Conservation (phyloP, 2,888 invertebrate species). For the Leucophora obtusa region DNA sequence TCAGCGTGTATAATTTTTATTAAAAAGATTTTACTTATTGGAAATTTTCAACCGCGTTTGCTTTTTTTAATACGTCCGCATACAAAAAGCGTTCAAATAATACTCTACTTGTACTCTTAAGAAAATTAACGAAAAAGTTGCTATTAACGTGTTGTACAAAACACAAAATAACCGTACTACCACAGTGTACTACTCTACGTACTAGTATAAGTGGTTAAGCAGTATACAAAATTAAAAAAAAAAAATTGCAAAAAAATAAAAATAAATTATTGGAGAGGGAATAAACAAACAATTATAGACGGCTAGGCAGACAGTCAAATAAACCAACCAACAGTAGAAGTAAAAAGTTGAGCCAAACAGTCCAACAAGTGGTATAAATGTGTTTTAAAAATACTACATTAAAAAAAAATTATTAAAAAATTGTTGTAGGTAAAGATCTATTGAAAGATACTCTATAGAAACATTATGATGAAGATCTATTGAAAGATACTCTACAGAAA, state of each 20-base stretch:
- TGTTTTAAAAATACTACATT: slow-evolving; percentile 35
- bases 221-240: slow-evolving; percentile 15
- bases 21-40: slow-evolving; percentile 18
- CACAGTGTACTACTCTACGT: neutral
- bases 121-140: slow-evolving; percentile 39
- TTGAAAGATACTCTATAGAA: neutral
- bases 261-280: slow-evolving; percentile 1
- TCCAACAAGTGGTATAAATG: slow-evolving; percentile 48
- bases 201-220: neutral
- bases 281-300: slow-evolving; percentile 31
- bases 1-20: neutral
- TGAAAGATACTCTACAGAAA: neutral
- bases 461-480: neutral
- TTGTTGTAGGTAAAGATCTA: neutral
- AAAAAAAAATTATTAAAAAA: slow-evolving; percentile 4
- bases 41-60: slow-evolving; percentile 28
- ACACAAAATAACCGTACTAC: slow-evolving; percentile 9
- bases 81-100: slow-evolving; percentile 55
- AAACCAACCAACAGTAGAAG: slow-evolving; percentile 15
- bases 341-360: slow-evolving; percentile 42
- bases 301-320: slow-evolving; percentile 15
- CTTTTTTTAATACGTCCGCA: slow-evolving; percentile 51
- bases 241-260: slow-evolving; percentile 6
- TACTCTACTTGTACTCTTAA: slow-evolving; percentile 50
- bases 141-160: neutral